These are phyloP conservation scores for Chionodraco myersi DNA, from an alignment of 2,113 vertebrate species.

Conservation along the genomic window DNA sequence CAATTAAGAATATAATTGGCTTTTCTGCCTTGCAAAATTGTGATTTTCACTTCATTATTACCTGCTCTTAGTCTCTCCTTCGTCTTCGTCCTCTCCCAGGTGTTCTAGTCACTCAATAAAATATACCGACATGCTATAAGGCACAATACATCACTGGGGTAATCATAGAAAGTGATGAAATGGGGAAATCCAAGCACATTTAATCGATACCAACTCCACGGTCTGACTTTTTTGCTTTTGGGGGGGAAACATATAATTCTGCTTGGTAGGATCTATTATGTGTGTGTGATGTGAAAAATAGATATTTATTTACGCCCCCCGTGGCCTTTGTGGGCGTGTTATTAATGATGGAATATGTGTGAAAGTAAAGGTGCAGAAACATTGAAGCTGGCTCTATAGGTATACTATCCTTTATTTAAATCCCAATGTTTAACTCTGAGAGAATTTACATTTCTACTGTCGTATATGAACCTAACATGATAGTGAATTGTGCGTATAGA, in stretches of 20 bases:
- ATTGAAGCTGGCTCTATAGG: neutral
- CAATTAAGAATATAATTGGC: neutral
- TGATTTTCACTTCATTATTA: neutral
- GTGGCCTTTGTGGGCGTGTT: conserved; percentile 26
- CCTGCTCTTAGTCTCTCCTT: neutral
- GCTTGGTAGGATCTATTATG: conserved; percentile 43
- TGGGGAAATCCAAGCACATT: conserved; percentile 45
- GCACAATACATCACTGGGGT: conserved; percentile 53
- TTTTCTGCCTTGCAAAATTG: neutral
- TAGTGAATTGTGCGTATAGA: too few species aligned
- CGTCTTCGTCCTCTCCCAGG: conserved; percentile 1
- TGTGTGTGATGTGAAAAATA: conserved; percentile 59
- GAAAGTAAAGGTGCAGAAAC: conserved; percentile 1
- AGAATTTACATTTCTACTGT: neutral
- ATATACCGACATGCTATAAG: conserved; percentile 23
- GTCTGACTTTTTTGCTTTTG: conserved; percentile 39
- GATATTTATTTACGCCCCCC: conserved; percentile 33
- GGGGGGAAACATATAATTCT: conserved; percentile 46
- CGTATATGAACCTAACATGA: neutral
- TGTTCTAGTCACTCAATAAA: conserved; percentile 46
- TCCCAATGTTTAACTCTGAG: neutral
- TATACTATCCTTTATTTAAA: neutral
- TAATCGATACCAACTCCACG: conserved; percentile 56
- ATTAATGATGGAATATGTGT: conserved; percentile 26
- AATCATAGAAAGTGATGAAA: conserved; percentile 66